A percentile compares a stretch with the other conserved stretches of the same genome.
phyloP scores from a whole-genome alignment of 37 sponge, comb jelly and placozoan genomes.

The Spongilla lacustris region DNA sequence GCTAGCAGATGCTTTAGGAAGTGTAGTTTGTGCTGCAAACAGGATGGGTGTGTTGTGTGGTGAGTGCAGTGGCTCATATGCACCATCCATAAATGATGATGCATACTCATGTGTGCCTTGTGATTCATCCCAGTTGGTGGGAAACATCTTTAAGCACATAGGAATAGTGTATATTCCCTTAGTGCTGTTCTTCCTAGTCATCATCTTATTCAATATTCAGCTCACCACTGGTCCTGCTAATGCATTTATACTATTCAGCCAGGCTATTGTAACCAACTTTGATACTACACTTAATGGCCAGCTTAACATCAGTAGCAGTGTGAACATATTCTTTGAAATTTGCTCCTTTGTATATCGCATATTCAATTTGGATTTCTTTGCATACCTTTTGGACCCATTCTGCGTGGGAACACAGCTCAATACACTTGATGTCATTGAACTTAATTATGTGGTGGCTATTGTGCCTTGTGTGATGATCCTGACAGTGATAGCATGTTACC shows the following conservation, averaged over 20 bases:
- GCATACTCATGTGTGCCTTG: constrained; percentile 10
- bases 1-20: too few species aligned
- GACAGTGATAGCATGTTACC: background rate
- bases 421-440: background rate
- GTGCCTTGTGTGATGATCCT: constrained; percentile 17
- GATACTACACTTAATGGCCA: background rate
- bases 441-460: constrained; percentile 24
- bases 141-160: constrained; percentile 7
- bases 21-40: background rate
- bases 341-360: constrained; percentile 18
- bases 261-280: constrained; percentile 4
- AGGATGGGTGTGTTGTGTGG: constrained; percentile 25
- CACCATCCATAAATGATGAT: constrained; percentile 19
- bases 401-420: constrained; percentile 1
- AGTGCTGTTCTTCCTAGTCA: background rate
- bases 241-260: constrained; percentile 30
- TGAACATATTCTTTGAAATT: background rate
- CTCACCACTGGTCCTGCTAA: constrained; percentile 19
- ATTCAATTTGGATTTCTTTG: constrained; percentile 37
- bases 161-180: constrained; percentile 14
- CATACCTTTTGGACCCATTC: background rate
- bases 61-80: background rate
- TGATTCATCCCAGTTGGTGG: background rate
- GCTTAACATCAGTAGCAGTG: background rate
- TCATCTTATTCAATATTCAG: constrained; percentile 19